Percentiles rank a stretch among this genome's conserved stretches.
phyloP scores from a whole-genome alignment of 2,888 invertebrate genomes.

The Cloeon dipterum region DNA sequence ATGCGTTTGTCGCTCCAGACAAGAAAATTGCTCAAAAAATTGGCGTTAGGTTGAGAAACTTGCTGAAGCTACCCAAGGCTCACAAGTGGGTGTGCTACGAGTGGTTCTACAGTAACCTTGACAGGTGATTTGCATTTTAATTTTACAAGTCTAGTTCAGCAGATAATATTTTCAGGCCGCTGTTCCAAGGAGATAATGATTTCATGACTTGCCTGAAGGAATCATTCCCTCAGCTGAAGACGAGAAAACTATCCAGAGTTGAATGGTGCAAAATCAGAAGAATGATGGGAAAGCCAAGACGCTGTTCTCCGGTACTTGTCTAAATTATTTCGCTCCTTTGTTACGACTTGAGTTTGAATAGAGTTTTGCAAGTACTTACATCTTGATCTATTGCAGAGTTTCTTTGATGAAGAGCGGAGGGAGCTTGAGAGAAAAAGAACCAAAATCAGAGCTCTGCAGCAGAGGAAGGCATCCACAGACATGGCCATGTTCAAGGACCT shows the following conservation, averaged over 20 bases:
- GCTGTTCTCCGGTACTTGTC: constrained; percentile 46
- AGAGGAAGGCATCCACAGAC: constrained; percentile 62
- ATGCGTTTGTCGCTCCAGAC: constrained; percentile 32
- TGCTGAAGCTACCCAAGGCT: constrained; percentile 91
- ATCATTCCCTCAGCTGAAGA: constrained; percentile 78
- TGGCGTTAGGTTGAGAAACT: constrained; percentile 69
- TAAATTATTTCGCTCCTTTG: too few relatives aligned
- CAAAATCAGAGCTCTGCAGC: constrained; percentile 80
- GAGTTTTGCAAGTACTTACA: neutral
- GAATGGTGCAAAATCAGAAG: constrained; percentile 92
- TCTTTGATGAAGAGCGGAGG: constrained; percentile 84
- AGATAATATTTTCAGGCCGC: constrained; percentile 28
- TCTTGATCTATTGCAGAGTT: constrained; percentile 26
- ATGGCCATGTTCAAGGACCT: constrained; percentile 61
- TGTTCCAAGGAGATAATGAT: constrained; percentile 92
- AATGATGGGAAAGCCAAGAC: constrained; percentile 90
- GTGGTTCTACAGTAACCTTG: constrained; percentile 98
- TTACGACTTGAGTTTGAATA: too few relatives aligned
- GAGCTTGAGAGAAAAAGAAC: constrained; percentile 77
- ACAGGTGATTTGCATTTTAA: constrained; percentile 28
- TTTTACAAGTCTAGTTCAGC: neutral
- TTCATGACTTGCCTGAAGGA: constrained; percentile 84
- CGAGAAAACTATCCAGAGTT: constrained; percentile 56
- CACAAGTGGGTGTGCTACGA: constrained; percentile 99
- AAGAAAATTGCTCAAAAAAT: constrained; percentile 73